Evolutionary conservation across 2,888 invertebrate genomes (phyloP), one percentile per base, ranked within the genome.

Genomic region (Auanema sp.): DNA sequence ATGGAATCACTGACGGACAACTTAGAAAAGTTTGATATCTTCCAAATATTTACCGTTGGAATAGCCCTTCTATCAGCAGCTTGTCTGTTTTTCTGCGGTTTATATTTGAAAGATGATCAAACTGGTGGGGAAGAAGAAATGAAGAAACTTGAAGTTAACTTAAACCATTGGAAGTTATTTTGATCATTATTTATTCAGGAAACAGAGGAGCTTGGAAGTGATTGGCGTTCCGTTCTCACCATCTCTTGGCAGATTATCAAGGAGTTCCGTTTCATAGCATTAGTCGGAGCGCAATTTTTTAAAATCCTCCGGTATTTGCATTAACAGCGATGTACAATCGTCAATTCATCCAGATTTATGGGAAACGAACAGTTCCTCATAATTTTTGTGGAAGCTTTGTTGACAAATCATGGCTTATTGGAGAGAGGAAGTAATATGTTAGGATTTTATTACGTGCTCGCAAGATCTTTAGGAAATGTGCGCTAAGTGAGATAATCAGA

Each of bases 11-110:
- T 77, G 56, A 74, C 75, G 0, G 65, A 80, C 51, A 81, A 83
- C 53, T 68, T 85, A 54, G 72, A 83, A 23, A 70, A 84, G 56
- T 84, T 83, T 55, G 59, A 61, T 18, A 64, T 69, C 1, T 85
- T 85, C 67, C 84, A 84, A 69, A 44, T 78, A 1, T 74, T 71
- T 12, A 76, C 78, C 16, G 71, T 84, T 2, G 58, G 74, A 0
- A 69, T 85, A 6, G 83, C 84, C 5, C 18, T 81, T 3, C 21
- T 82, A 2, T 74, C 82, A 8, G 68, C 69, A 11, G n/a, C 40
- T 21, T 65, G 59, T 50, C 58, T 65, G 52, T 33, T 58, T 12
- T 24, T 62, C 41, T 58, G 61, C 16, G 64, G 60, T 1, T 44
- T 60, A 51, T 24, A 51, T 57, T 55, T 56, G 61, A 62, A 66